Conservation (phyloP, 2,888 invertebrate genomes). For the Parnassius mnemosyne region DNA sequence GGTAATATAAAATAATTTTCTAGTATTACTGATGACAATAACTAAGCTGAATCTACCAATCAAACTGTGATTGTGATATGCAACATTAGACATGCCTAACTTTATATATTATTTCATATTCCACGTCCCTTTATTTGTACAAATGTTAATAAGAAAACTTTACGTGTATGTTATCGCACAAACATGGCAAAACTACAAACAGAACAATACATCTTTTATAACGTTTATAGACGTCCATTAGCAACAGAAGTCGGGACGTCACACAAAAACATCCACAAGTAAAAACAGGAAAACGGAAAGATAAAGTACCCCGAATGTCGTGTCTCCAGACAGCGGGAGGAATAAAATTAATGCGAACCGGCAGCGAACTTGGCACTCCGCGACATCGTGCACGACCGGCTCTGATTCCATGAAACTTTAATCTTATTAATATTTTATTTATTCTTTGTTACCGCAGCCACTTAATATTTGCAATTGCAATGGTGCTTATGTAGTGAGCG, state of each 20-base stretch:
- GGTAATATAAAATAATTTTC: too few species aligned
- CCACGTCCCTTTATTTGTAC: too few species aligned
- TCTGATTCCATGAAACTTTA: constrained; percentile 25
- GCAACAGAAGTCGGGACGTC: constrained; percentile 26
- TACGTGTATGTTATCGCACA: too few species aligned
- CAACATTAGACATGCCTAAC: too few species aligned
- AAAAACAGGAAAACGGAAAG: constrained; percentile 29
- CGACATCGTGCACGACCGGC: constrained; percentile 19
- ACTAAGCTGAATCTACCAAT: too few species aligned
- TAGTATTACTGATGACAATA: too few species aligned
- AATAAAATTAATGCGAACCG: constrained; percentile 25
- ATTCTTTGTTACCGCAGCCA: constrained; percentile 15
- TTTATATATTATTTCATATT: too few species aligned
- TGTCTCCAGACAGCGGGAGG: constrained; percentile 20
- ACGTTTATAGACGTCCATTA: constrained; percentile 27
- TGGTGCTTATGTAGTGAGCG: background rate
- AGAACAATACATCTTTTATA: constrained; percentile 15
- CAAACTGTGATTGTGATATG: too few species aligned
- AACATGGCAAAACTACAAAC: constrained; percentile 13
- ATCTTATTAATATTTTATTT: constrained; percentile 26
- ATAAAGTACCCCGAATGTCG: constrained; percentile 27
- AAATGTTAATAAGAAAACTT: too few species aligned
- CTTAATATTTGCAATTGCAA: constrained; percentile 9
- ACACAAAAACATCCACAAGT: constrained; percentile 26
- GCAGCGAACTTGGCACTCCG: constrained; percentile 26